These are phyloP conservation scores for Drosophila pruinosa DNA, from an alignment of 1,140 invertebrate genomes.

Conservation along the genomic window DNA sequence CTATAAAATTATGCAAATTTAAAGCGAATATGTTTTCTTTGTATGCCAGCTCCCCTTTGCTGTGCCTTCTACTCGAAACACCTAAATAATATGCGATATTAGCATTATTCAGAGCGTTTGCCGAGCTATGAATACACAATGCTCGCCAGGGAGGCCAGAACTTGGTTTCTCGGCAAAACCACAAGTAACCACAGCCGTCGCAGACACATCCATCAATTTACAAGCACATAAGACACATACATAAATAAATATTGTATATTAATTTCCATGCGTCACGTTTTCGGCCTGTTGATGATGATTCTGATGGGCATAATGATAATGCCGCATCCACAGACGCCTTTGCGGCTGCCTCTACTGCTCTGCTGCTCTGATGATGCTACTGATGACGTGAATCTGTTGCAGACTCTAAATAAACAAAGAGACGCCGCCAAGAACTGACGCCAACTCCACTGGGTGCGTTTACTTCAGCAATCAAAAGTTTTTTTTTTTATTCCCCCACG, in stretches of 20 bases:
- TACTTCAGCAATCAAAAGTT: conserved; percentile 34
- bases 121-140: conserved; percentile 61
- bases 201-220: conserved; percentile 44
- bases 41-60: background rate
- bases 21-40: background rate
- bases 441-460: conserved; percentile 33
- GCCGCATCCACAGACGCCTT: conserved; percentile 5
- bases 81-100: conserved; percentile 41
- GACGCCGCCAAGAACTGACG: conserved; percentile 16
- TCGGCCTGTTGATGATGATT: conserved; percentile 49
- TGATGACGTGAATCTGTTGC: conserved; percentile 29
- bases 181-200: conserved; percentile 13
- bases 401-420: conserved; percentile 5
- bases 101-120: conserved; percentile 58
- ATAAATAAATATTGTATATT: conserved; percentile 40
- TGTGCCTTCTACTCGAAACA: background rate
- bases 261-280: conserved; percentile 62
- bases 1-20: background rate
- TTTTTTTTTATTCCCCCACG: conserved; percentile 1
- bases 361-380: background rate
- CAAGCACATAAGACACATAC: conserved; percentile 8
- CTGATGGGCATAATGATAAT: conserved; percentile 27
- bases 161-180: background rate
- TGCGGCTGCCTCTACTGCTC: background rate
- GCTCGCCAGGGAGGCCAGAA: conserved; percentile 7